Evolutionary conservation across 2,888 invertebrate genomes (phyloP).

Genomic region (Pristionchus entomophagus): DNA sequence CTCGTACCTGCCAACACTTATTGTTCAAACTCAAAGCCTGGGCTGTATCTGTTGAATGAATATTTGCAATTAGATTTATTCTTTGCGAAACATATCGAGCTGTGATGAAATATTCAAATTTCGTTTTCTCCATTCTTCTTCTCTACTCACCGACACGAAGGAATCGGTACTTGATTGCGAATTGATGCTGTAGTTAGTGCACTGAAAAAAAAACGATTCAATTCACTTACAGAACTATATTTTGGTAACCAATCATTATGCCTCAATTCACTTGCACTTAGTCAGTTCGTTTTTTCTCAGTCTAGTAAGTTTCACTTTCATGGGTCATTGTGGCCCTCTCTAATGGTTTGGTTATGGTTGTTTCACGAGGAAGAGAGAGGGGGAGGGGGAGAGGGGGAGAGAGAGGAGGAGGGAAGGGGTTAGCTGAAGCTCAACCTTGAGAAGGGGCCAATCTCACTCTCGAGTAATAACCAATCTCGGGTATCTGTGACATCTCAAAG

Average conservation of each 20-base stretch:
- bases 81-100: not conserved
- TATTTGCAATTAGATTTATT: not conserved
- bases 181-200: conserved; percentile 67
- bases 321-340: conserved; percentile 5
- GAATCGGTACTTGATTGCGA: conserved; percentile 67
- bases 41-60: too few species aligned
- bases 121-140: not conserved
- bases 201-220: conserved; percentile 52
- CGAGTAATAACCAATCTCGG: conserved; percentile 43
- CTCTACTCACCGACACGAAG: conserved; percentile 65
- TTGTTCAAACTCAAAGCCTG: not conserved
- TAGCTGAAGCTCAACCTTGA: conserved; percentile 18
- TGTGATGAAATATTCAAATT: not conserved
- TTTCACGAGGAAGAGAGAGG: too few species aligned
- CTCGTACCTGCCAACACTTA: conserved; percentile 66
- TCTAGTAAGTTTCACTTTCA: conserved; percentile 17
- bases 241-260: not conserved
- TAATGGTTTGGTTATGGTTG: conserved; percentile 3
- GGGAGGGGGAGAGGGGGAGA: too few species aligned
- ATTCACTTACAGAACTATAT: not conserved
- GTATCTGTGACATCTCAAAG: not conserved
- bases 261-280: not conserved
- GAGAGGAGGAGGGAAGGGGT: too few species aligned
- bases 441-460: not conserved
- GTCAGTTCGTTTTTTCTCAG: not conserved